Base-by-base conservation (phyloP, 2,888 invertebrate genomes). In the Zhuqinia jingwanae region DNA sequence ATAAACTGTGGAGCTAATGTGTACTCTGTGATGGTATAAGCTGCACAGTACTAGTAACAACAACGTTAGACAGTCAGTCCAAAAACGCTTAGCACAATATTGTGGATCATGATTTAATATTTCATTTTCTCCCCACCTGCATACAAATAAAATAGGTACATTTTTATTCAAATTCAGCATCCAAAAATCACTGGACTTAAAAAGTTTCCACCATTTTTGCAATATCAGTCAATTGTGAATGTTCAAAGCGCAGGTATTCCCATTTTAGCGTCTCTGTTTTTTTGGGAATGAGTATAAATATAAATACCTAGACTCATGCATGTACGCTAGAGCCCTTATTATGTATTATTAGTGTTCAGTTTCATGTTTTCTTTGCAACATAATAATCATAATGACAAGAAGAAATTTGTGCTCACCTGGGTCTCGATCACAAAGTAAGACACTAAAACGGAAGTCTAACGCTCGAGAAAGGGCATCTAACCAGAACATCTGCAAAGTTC, bases 141-240 rank as follows among this genome's bases (percentile, higher is more conserved):
- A 88, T 88, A 58, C 85, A 88, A 25, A 85, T 36, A 13, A n/a
- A n/a, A n/a, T n/a, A 85, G 85, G 36, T 88, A 85, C 47, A 85
- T 65, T n/a, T 87, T 87, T 53, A 81, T n/a, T n/a, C n/a, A 58
- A 0, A 45, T 27, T 47, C 80, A 80, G 10, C 75, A 76, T 10
- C 22, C 77, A 53, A 87, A 87, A 42, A 87, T 85, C 27, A 87
- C 30, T 45, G 87, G 87, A 10, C 80, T 85, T 10, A 87, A 36
- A 84, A 87, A 13, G 60, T 56, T 47, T 87, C 80, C 20, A 85
- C 30, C 36, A 84, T 53, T n/a, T 70, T 42, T 15, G 82, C 36
- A 13, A 82, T 47, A 15, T 83, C 63, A 1, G 25, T 25, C 13
- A 78, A 11, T 63, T 63, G 22, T 8, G 22, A 5, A 25, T 36